Evolutionary conservation across 2,888 invertebrate genomes (phyloP), one percentile per base, ranked within the genome.

Genomic region (Pheosia tremula): DNA sequence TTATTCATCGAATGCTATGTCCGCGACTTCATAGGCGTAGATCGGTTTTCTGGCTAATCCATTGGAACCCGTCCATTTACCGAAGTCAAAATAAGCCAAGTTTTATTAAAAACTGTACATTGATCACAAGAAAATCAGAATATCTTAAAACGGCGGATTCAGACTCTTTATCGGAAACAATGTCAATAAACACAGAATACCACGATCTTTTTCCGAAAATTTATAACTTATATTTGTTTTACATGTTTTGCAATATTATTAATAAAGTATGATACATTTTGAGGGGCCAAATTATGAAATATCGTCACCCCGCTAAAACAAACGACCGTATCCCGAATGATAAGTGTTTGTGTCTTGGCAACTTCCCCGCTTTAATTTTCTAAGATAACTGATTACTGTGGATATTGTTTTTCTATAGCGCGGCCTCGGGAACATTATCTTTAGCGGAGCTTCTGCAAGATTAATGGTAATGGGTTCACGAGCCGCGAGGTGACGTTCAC

Each of bases 401-500:
- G 67, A 79, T 84, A 84, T 84, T 86, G 84, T 88, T 88, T 89
- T 89, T 88, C 83, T 85, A 84, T 82, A 80, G 80, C 62, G 77
- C 80, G 83, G 82, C 79, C 80, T 82, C 75, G 78, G 72, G 83
- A 84, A 87, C 87, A 88, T 88, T 88, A 89, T 89, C 88, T 87
- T 86, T 80, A 83, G 81, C 82, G 80, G 77, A 74, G 81, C 78
- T 83, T 78, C 82, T 79, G 81, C 78, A 85, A 88, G 89, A 90
- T 88, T 86, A 90, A 90, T 89, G 89, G 82, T 89, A 89, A 89
- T 88, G 86, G 86, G 85, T 83, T 87, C 87, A 80, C 80, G 76
- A 83, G 84, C 82, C 82, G 80, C 75, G 82, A 86, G 86, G 85
- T 87, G 88, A 87, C 87, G 81, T 73, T 82, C 79, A 78, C 76